Evolutionary conservation across 2,113 vertebrate genomes (phyloP).

Genomic region (Gallinago undulata): DNA sequence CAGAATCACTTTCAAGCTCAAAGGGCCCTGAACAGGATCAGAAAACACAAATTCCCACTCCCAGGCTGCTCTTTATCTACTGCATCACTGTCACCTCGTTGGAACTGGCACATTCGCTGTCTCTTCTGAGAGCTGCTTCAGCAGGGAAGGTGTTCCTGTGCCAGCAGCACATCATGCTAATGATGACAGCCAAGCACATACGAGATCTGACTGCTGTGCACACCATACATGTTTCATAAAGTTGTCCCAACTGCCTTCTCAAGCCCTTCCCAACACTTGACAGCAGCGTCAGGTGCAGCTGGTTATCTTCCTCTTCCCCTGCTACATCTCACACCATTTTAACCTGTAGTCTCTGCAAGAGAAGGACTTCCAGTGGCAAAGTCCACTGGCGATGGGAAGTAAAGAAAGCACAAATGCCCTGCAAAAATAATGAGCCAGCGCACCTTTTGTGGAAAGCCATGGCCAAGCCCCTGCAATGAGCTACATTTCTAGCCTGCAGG

Average conservation of each 20-base stretch:
- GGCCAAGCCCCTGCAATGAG: background rate
- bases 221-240: background rate
- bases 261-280: background rate
- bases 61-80: background rate
- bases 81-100: background rate
- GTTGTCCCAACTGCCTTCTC: background rate
- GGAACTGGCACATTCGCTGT: background rate
- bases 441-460: background rate
- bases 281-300: background rate
- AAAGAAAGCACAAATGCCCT: background rate
- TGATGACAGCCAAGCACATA: background rate
- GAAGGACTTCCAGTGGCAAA: background rate
- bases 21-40: background rate
- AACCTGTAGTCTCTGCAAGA: background rate
- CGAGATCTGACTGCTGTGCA: background rate
- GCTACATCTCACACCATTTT: background rate
- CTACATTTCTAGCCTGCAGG: background rate
- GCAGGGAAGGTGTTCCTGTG: background rate
- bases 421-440: background rate
- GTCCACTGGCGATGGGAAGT: background rate
- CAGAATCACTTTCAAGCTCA: background rate
- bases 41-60: background rate
- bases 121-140: background rate
- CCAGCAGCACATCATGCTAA: conserved; percentile 13
- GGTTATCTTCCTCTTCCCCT: background rate